A percentile compares a stretch with the other conserved stretches of the same genome.
Evolutionary conservation across 53 echinoderm and acorn worm species (phyloP).

Genomic region (Arbacia lixula): DNA sequence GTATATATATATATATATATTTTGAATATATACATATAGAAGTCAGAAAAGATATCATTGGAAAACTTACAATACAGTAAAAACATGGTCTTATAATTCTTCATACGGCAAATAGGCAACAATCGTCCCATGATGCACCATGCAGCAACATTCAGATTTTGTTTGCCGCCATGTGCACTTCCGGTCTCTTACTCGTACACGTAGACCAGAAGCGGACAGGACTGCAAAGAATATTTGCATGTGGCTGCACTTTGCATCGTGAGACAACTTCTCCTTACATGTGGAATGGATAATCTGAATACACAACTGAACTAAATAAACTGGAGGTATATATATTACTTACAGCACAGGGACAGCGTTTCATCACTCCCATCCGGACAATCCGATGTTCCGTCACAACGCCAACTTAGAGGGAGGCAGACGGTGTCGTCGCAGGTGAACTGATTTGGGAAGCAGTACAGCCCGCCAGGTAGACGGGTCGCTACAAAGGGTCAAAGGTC

Average conservation of each 20-base stretch:
- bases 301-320: neutral
- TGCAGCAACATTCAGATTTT: too few species aligned
- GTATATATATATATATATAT: too few species aligned
- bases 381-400: constrained; percentile 69
- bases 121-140: too few species aligned
- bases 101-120: too few species aligned
- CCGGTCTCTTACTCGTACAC: neutral
- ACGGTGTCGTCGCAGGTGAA: constrained; percentile 81
- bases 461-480: constrained; percentile 65
- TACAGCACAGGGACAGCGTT: constrained; percentile 52
- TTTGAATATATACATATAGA: too few species aligned
- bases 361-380: constrained; percentile 81
- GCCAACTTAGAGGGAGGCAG: constrained; percentile 62
- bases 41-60: too few species aligned
- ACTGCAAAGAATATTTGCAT: neutral
- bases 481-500: too few species aligned
- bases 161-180: too few species aligned
- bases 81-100: too few species aligned
- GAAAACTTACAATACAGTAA: too few species aligned
- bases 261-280: too few species aligned
- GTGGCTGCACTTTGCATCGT: neutral
- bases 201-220: neutral
- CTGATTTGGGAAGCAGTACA: constrained; percentile 67
- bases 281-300: neutral
- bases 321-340: constrained; percentile 15